Base-by-base conservation (phyloP, 2,113 vertebrate species). In the Trichomycterus rosablanca region DNA sequence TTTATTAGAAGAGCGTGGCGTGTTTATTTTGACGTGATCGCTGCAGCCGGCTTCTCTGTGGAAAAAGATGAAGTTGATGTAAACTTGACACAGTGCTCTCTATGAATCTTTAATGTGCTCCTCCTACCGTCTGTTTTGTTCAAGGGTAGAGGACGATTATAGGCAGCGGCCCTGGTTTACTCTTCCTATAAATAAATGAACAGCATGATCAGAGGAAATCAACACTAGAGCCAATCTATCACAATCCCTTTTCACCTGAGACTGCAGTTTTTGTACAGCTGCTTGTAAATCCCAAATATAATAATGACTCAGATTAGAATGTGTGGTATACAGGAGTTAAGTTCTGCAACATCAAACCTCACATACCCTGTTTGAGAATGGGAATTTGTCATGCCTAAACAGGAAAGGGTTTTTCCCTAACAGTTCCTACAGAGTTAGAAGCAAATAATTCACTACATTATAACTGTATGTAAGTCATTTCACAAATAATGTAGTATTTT, bases 141-240 rank as follows among this genome's bases (percentile, higher is more conserved):
- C 73, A 69, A 63, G 67, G 73, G 67, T 67, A 63, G 66, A 62
- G 67, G 64, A 72, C 24, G 58, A 58, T 73, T 79, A 80, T n/a
- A n/a, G n/a, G 70, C 63, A 71, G 66, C 63, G 59, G 62, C 70
- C 68, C 61, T 45, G 39, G 49, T 78, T 58, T 66, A 44, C 60
- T 43, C 59, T 70, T 64, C 74, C 69, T 65, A 84, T 87, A 74
- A 86, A 84, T 86, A 86, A 86, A 76, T 84, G 68, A 86, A 76
- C 66, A 81, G 64, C 53, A 66, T 22, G 73, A 78, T 70, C 63
- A 57, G 44, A 66, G 73, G 67, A n/a, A 70, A 71, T 77, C 72
- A 70, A 26, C 63, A 56, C 61, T 65, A 42, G 77, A 30, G 77
- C 76, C 20, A 78, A 75, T 77, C 67, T 69, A 73, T 70, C 70